Evolutionary conservation across 2,888 invertebrate genomes (phyloP), one percentile per base, ranked within the genome.

Genomic region (Ctena decussata): DNA sequence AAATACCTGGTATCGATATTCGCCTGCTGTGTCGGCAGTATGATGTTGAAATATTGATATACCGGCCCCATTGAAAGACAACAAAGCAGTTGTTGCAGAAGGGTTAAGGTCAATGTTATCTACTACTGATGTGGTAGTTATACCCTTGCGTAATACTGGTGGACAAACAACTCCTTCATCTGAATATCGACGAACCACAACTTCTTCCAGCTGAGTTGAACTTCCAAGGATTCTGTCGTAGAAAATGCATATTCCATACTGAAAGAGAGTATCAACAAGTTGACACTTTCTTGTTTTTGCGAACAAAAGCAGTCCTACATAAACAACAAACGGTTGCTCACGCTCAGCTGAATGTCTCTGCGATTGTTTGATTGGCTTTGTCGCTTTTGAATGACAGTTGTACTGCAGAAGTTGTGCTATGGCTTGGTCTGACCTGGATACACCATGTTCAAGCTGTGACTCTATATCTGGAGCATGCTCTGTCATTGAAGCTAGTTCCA

Each of bases 381-480:
- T 24, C 15, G 27, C 3, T 30, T 24, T 3, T 8, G 6, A 3
- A 24, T 57, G 57, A 27, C 57, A 57, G 39, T 83, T 83, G 24
- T 57, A 83, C 2, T 46, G 24, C 18, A 78, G 21, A 11, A 83
- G 35, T 39, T 83, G 78, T 12, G 83, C 53, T n/a, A 83, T 78
- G 8, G 78, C 83, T 46, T 57, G n/a, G 39, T 83, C 78, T 53
- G 78, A 49, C 32, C 37, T 71, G 5, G 72, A n/a, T 57, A 41
- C 32, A 21, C 44, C 60, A 37, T 73, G 73, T 24, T 73, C 72
- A 27, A 78, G 5, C 37, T 77, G 77, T 57, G 69, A 72, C 30
- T 82, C 18, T 18, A 83, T 78, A 35, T 78, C 78, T 27, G 83
- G 75, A 3, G 70, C 70, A 71, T 78, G 78, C 39, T 83, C 75